Evolutionary conservation across 2,888 invertebrate genomes (phyloP).

Genomic region (Smittia sp.): DNA sequence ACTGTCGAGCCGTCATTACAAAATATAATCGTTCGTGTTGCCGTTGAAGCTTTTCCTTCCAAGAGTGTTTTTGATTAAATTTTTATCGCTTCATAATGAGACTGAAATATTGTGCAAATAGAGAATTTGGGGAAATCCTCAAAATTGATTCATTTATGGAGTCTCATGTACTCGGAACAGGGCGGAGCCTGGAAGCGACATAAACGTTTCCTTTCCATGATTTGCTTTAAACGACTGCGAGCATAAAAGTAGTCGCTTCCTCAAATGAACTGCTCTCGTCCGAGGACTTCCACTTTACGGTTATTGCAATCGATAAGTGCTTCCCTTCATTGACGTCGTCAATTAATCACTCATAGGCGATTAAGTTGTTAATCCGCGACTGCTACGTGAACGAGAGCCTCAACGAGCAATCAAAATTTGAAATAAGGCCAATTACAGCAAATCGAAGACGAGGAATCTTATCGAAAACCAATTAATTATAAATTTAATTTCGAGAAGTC

Average conservation of each 20-base stretch:
- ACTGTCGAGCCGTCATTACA: conserved; percentile 28
- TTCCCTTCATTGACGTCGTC: neutral
- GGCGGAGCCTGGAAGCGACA: conserved; percentile 38
- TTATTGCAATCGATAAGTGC: neutral
- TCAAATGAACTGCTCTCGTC: neutral
- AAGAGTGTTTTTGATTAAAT: conserved; percentile 41
- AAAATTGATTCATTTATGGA: conserved; percentile 10
- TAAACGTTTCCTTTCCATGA: conserved; percentile 20
- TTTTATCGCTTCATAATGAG: conserved; percentile 42
- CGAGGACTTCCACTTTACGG: neutral
- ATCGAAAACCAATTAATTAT: conserved; percentile 39
- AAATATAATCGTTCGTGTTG: conserved; percentile 36
- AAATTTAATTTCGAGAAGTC: conserved; percentile 29
- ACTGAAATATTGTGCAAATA: conserved; percentile 38
- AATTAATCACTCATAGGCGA: neutral
- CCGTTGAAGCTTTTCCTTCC: conserved; percentile 24
- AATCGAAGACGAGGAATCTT: conserved; percentile 34
- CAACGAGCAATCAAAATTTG: neutral
- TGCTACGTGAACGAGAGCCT: neutral
- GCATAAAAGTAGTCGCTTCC: conserved; percentile 10
- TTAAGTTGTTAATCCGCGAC: neutral
- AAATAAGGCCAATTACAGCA: conserved; percentile 31
- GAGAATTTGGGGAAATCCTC: conserved; percentile 4
- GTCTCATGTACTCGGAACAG: neutral
- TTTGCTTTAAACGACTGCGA: conserved; percentile 32